Base-by-base conservation (phyloP, 2,113 vertebrate genomes). In the Tachysurus vachellii region DNA sequence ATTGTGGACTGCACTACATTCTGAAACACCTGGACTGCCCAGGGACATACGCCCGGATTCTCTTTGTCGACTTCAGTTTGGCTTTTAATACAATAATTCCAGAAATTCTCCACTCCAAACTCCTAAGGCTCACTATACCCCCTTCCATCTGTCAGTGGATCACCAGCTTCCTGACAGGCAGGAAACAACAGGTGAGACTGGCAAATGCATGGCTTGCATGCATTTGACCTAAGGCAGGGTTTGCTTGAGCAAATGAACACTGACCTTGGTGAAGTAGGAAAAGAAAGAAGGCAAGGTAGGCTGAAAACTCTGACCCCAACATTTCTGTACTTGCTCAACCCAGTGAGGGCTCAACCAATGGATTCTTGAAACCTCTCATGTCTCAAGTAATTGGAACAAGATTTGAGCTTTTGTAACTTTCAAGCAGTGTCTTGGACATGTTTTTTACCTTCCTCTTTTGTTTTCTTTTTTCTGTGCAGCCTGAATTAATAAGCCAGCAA, bases 181-280 rank as follows among this genome's bases (percentile, higher is more conserved):
- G 36, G 36, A 36, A 36, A 36, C 36, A 36, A n/a, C n/a, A n/a
- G n/a, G n/a, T n/a, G n/a, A n/a, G n/a, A n/a, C n/a, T n/a, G n/a
- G n/a, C n/a, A n/a, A n/a, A n/a, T n/a, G n/a, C n/a, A 54, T 36
- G 70, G 66, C 7, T 82, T 85, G 9, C 28, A 0, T 75, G n/a
- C 1, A 8, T 82, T 76, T 83, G 36, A 21, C 82, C 86, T 59
- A 21, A 97, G 96, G 89, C 93, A 95, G 88, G 91, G 79, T 82
- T 92, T 94, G 91, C 92, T 96, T 90, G 91, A 93, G 0, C 88
- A 90, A 90, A 92, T 94, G 93, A 93, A 94, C 83, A 92, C 92
- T 19, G 91, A 92, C 42, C 88, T 90, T 54, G 89, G 88, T 70
- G 92, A 93, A 79, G 88, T 91, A 9, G 86, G 88, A 90, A 90